phyloP scores from a whole-genome alignment of 64 coral and sea anemone genomes.

The Montipora capricornis region DNA sequence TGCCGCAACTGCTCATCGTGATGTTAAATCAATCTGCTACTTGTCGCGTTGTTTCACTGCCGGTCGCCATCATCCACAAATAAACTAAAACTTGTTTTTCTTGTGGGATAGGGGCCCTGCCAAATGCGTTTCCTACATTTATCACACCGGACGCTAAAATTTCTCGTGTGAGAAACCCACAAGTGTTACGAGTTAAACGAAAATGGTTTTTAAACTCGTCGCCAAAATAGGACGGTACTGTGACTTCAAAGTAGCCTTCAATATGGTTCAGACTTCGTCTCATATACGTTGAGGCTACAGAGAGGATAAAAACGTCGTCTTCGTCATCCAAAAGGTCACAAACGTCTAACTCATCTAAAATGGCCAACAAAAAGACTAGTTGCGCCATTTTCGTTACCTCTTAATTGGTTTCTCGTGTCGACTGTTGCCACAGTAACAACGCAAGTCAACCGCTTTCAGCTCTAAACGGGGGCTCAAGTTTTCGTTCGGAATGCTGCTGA shows the following conservation, averaged over 20 bases:
- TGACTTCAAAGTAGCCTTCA: conserved; percentile 1
- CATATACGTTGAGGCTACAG: conserved; percentile 3
- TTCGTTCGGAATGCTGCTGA: conserved; percentile 30
- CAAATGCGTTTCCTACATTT: conserved; percentile 20
- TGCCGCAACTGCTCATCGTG: too few species aligned
- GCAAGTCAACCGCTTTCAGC: conserved; percentile 29
- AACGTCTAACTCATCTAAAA: not conserved
- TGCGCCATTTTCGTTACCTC: not conserved
- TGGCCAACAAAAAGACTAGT: not conserved
- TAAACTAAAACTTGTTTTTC: not conserved
- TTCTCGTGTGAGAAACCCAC: conserved; percentile 45
- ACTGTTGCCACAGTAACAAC: conserved; percentile 7
- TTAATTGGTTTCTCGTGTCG: not conserved
- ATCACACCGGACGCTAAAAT: conserved; percentile 10
- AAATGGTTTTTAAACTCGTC: conserved; percentile 39
- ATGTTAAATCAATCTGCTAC: too few species aligned
- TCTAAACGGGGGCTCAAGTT: conserved; percentile 30
- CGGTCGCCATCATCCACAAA: not conserved
- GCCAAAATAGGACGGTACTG: conserved; percentile 12
- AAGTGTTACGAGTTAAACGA: conserved; percentile 36
- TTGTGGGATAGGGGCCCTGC: not conserved
- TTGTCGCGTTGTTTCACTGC: too few species aligned
- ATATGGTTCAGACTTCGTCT: conserved; percentile 15
- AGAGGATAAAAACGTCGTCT: conserved; percentile 6
- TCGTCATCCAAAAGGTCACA: not conserved